These are phyloP conservation scores for Sebastes umbrosus DNA, from an alignment of 2,797 vertebrate species.

Conservation along the genomic window DNA sequence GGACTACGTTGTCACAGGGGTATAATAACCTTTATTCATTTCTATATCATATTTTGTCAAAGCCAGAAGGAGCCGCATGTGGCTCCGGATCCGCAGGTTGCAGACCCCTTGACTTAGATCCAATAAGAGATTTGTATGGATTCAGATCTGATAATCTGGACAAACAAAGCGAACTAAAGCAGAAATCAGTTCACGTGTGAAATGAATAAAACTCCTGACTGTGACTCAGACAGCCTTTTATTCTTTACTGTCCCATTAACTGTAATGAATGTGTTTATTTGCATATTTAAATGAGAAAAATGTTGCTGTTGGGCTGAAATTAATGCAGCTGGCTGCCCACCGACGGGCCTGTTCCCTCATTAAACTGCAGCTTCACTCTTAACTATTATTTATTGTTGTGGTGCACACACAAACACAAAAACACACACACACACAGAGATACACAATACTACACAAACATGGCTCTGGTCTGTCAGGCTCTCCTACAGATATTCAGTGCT, in stretches of 20 bases:
- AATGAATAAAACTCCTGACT: background rate
- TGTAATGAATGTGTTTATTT: slow-evolving; percentile 9
- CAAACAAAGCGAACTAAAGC: background rate
- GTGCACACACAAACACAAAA: background rate
- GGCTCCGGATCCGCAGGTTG: too few relatives aligned
- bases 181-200: background rate
- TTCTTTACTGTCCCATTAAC: background rate
- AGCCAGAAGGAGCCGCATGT: too few relatives aligned
- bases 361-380: slow-evolving; percentile 29
- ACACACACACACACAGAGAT: background rate
- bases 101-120: background rate
- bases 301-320: slow-evolving; percentile 47
- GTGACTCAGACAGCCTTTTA: background rate
- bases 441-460: background rate
- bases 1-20: too few relatives aligned
- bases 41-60: too few relatives aligned
- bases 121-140: background rate
- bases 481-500: background rate
- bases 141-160: background rate
- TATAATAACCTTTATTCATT: too few relatives aligned
- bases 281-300: slow-evolving; percentile 55
- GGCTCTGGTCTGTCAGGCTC: background rate
- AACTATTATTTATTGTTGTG: slow-evolving; percentile 48
- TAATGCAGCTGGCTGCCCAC: background rate
- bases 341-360: slow-evolving; percentile 24